Evolutionary conservation across 2,113 vertebrate genomes (phyloP).

Genomic region (Lasiurus borealis): DNA sequence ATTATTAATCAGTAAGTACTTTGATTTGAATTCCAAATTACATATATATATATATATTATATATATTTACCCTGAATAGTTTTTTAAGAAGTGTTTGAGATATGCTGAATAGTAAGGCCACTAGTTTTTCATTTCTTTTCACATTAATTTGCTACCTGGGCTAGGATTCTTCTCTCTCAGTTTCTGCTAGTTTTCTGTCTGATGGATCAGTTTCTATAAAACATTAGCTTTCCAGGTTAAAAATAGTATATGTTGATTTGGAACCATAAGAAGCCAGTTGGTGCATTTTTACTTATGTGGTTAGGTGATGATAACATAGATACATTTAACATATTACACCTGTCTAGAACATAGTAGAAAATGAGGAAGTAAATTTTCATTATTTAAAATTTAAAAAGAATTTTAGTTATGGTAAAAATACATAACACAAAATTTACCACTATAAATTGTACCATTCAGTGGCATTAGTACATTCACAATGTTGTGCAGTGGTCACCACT

Average conservation of each 20-base stretch:
- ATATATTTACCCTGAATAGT: background rate
- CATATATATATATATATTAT: background rate
- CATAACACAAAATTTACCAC: background rate
- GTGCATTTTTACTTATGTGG: conserved; percentile 28
- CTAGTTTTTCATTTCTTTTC: conserved; percentile 46
- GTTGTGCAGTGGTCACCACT: background rate
- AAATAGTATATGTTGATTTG: background rate
- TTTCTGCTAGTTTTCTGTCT: conserved; percentile 60
- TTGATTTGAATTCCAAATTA: conserved; percentile 47
- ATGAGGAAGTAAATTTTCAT: background rate
- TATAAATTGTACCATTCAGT: conserved; percentile 9
- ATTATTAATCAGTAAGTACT: conserved; percentile 35
- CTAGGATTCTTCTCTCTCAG: conserved; percentile 5
- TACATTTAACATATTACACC: background rate
- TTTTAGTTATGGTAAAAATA: background rate
- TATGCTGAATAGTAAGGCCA: background rate
- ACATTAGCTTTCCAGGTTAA: conserved; percentile 5
- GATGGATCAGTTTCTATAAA: conserved; percentile 23
- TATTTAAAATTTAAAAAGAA: background rate
- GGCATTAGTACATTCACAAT: background rate
- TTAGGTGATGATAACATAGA: background rate
- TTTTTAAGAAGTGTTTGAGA: background rate
- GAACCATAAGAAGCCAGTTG: background rate
- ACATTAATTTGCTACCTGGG: background rate
- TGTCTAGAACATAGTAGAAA: conserved; percentile 1